Evolutionary conservation across 2,797 vertebrate genomes (phyloP), one percentile per base, ranked within the genome.

Genomic region (Gymnoscopelus braueri): DNA sequence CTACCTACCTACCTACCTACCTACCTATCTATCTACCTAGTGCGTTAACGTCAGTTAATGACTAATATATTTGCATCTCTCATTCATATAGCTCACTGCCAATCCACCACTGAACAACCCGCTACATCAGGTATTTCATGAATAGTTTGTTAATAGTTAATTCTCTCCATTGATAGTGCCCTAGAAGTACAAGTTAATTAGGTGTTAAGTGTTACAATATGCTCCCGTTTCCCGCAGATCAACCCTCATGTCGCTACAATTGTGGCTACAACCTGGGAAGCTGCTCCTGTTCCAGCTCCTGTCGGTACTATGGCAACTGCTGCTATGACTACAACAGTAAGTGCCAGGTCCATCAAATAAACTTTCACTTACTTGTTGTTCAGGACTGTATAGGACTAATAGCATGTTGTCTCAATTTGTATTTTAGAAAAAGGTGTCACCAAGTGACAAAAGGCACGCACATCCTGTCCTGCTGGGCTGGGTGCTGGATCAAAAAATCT

Each of bases 251-350:
- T 54, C 15, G 11, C 52, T 10, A 19, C 53, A 55, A 55, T 19
- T 24, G 24, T 55, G 53, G 19, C 24, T 23, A 24, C 53, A 13
- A 51, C 50, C n/a, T 51, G 12, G 50, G 12, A 13, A 51, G 12
- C 12, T 51, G 50, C n/a, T 51, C 50, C 50, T 51, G 50, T 51
- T 13, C 12, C n/a, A 13, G 12, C 50, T 1, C 1, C 50, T 51
- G 50, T n/a, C 50, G 5, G 50, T 4, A 51, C 50, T 51, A n/a
- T 51, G 49, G 54, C 10, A 65, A 65, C 56, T 72, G 72, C 59
- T 79, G 77, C 15, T 13, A 14, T 54, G 72, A 75, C 64, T 75
- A 54, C 35, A 11, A 50, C 8, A 26, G 60, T 63, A 55, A 39
- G 66, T 52, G 19, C 35, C 51, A n/a, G n/a, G n/a, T n/a, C n/a